Conservation (phyloP, 2,888 invertebrate genomes). For the Leptopilina myrica region DNA sequence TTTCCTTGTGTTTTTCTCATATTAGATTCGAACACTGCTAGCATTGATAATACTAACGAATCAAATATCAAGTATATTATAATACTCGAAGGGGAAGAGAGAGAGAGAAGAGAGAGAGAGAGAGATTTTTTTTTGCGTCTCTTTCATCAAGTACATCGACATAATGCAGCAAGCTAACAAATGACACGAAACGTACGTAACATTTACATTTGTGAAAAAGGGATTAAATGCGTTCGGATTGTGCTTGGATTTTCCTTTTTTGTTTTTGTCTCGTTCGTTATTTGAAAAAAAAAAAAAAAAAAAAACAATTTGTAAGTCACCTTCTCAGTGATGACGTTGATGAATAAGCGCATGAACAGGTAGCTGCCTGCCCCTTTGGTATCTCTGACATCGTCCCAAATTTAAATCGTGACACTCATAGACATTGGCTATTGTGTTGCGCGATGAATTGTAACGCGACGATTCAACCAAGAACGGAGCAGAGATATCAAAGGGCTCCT, state of each 20-base stretch:
- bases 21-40: constrained; percentile 34
- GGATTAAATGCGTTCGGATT: constrained; percentile 60
- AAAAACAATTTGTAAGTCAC: background rate
- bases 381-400: constrained; percentile 74
- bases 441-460: constrained; percentile 51
- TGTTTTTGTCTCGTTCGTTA: constrained; percentile 48
- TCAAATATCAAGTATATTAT: constrained; percentile 18
- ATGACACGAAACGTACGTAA: constrained; percentile 67
- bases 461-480: constrained; percentile 68
- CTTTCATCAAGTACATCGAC: constrained; percentile 51
- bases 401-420: constrained; percentile 73
- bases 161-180: constrained; percentile 62
- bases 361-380: constrained; percentile 75
- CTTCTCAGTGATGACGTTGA: constrained; percentile 70
- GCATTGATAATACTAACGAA: constrained; percentile 32
- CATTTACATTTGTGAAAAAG: constrained; percentile 60
- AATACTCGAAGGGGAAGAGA: no score
- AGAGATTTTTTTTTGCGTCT: constrained; percentile 55
- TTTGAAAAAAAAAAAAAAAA: constrained; percentile 7
- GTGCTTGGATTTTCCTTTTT: constrained; percentile 47
- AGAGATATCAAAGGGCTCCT: constrained; percentile 75
- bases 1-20: background rate
- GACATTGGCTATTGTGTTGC: constrained; percentile 69
- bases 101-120: background rate
- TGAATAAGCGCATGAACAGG: constrained; percentile 74